A percentile compares a stretch with the other conserved stretches of the same genome.
These are phyloP conservation scores for Pontoporia blainvillei DNA, from an alignment of 2,113 vertebrate species.

Conservation along the genomic window DNA sequence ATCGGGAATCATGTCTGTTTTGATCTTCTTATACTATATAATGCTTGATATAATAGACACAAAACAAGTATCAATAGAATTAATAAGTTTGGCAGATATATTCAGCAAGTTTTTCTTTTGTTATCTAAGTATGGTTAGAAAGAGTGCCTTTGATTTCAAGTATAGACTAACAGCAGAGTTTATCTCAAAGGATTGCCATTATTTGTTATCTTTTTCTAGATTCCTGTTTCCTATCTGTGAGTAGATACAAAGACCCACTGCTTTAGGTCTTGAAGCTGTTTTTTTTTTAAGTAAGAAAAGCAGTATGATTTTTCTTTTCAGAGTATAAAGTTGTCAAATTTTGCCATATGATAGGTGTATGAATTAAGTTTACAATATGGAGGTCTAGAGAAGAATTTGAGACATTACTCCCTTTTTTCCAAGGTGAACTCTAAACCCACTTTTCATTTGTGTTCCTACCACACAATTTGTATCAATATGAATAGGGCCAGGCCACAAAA, in stretches of 20 bases:
- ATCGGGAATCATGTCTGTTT: neutral
- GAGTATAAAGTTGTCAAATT: neutral
- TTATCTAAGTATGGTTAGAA: neutral
- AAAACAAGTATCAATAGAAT: neutral
- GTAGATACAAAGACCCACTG: neutral
- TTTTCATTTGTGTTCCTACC: neutral
- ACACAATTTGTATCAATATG: neutral
- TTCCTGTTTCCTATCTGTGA: neutral
- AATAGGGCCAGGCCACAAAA: neutral
- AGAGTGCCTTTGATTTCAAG: conserved; percentile 2
- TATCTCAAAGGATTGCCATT: neutral
- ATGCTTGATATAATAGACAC: neutral
- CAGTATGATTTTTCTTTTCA: neutral
- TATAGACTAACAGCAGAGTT: neutral
- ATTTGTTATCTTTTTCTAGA: neutral
- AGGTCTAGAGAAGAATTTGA: neutral
- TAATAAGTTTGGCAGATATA: neutral
- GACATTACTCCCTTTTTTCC: neutral
- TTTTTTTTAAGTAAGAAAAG: neutral
- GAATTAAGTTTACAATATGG: neutral
- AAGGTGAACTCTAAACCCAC: neutral
- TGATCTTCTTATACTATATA: neutral
- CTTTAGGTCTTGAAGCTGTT: neutral
- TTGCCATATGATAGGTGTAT: neutral
- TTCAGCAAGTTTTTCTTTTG: neutral